A percentile compares a stretch with the other conserved stretches of the same genome.
Conservation (phyloP, 2,797 vertebrate species). For the Tangara arthus region DNA sequence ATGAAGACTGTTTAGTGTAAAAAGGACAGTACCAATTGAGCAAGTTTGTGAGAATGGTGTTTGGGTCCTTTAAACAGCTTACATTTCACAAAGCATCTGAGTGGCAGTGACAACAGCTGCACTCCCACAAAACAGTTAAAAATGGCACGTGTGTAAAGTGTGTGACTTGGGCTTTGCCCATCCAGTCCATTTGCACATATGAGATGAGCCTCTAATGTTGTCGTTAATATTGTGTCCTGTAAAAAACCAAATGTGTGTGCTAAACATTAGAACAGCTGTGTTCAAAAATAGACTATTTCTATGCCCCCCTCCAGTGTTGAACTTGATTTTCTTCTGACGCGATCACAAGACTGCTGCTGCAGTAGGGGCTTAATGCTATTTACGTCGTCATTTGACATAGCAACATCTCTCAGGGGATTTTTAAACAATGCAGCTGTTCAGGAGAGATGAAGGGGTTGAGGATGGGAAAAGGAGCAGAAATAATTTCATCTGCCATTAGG, state of each 20-base stretch:
- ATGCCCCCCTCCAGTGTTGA: background rate
- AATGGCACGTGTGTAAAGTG: background rate
- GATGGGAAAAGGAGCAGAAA: conserved; percentile 34
- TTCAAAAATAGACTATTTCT: conserved; percentile 57
- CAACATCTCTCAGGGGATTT: conserved; percentile 66
- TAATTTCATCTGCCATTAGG: conserved; percentile 25
- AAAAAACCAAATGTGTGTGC: conserved; percentile 1
- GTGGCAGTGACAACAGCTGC: background rate
- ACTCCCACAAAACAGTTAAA: background rate
- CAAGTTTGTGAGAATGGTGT: background rate
- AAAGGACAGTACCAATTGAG: background rate
- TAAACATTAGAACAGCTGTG: conserved; percentile 51
- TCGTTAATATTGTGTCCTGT: conserved; percentile 9
- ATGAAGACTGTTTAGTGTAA: background rate
- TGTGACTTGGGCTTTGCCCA: background rate
- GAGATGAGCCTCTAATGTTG: background rate
- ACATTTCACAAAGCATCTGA: background rate
- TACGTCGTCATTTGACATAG: conserved; percentile 67
- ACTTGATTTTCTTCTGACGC: conserved; percentile 69
- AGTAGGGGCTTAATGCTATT: conserved; percentile 68
- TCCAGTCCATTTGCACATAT: background rate
- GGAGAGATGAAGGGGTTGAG: conserved; percentile 50
- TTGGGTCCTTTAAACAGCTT: background rate
- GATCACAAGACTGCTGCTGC: conserved; percentile 61
- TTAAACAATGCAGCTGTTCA: conserved; percentile 65